Evolutionary conservation across 2,888 invertebrate genomes (phyloP).

Genomic region (Shargacucullia verbasci): DNA sequence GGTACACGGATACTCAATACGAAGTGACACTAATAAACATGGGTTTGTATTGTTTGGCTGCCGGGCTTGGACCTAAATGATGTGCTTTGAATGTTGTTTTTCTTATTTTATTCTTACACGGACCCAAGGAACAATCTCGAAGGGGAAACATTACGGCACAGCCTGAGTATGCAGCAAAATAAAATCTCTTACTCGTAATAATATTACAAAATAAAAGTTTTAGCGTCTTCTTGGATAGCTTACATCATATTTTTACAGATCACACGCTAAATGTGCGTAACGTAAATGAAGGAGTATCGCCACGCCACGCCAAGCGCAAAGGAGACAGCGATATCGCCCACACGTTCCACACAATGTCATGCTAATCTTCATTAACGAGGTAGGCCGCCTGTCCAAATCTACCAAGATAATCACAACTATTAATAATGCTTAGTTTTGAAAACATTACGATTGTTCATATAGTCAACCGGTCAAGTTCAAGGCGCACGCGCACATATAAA

Average conservation of each 20-base stretch:
- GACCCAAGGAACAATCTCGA: neutral
- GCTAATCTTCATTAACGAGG: slow-evolving; percentile 13
- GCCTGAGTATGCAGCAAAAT: slow-evolving; percentile 14
- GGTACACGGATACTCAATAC: slow-evolving; percentile 11
- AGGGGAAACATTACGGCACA: neutral
- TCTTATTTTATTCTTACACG: slow-evolving; percentile 14
- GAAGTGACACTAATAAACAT: slow-evolving; percentile 38
- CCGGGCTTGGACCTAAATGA: slow-evolving; percentile 19
- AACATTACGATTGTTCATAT: slow-evolving; percentile 29
- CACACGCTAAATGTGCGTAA: slow-evolving; percentile 14
- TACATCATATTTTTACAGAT: no score
- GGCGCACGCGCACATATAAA: slow-evolving; percentile 50
- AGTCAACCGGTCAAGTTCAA: slow-evolving; percentile 63
- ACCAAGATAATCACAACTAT: slow-evolving; percentile 15
- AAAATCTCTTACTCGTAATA: slow-evolving; percentile 11
- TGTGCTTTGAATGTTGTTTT: slow-evolving; percentile 22
- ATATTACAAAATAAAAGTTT: slow-evolving; percentile 10
- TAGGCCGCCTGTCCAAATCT: slow-evolving; percentile 7
- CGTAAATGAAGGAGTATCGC: slow-evolving; percentile 21
- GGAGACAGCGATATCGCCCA: slow-evolving; percentile 13
- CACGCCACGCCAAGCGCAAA: slow-evolving; percentile 3
- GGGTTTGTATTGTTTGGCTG: slow-evolving; percentile 32
- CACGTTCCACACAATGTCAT: slow-evolving; percentile 6
- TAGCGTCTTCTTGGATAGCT: slow-evolving; percentile 19
- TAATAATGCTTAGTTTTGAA: slow-evolving; percentile 19